Conservation (phyloP, 2,888 invertebrate genomes). For the Tachina fera region DNA sequence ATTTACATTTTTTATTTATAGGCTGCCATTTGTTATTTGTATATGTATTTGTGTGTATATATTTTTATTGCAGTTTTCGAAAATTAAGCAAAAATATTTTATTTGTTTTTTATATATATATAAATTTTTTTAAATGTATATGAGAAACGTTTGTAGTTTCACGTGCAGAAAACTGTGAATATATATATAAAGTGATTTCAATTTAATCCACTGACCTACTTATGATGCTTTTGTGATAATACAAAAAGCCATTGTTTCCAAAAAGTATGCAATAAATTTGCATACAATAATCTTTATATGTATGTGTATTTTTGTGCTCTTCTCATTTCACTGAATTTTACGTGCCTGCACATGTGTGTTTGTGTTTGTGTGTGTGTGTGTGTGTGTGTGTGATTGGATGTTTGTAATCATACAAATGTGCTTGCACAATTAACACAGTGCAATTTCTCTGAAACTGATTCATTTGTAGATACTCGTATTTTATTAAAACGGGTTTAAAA, state of each 20-base stretch:
- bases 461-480: constrained; percentile 22
- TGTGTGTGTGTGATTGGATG: not conserved
- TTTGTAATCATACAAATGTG: constrained; percentile 53
- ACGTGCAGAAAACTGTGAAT: constrained; percentile 19
- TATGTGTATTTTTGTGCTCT: not conserved
- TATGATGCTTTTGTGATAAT: constrained; percentile 57
- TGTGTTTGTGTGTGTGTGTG: not conserved
- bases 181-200: constrained; percentile 51
- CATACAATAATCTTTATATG: constrained; percentile 25
- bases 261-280: constrained; percentile 64
- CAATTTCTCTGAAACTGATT: constrained; percentile 54
- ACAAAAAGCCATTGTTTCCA: constrained; percentile 54
- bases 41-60: constrained; percentile 5
- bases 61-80: not conserved
- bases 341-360: constrained; percentile 17
- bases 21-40: too few species aligned
- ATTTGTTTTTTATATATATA: not conserved
- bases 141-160: constrained; percentile 37
- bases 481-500: constrained; percentile 39
- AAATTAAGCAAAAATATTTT: constrained; percentile 29
- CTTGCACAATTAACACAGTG: constrained; percentile 60
- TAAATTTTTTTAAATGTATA: not conserved
- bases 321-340: constrained; percentile 37
- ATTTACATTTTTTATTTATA: not conserved
- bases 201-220: constrained; percentile 66